Evolutionary conservation across 2,113 vertebrate genomes (phyloP).

Genomic region (Epinephelus fuscoguttatus): DNA sequence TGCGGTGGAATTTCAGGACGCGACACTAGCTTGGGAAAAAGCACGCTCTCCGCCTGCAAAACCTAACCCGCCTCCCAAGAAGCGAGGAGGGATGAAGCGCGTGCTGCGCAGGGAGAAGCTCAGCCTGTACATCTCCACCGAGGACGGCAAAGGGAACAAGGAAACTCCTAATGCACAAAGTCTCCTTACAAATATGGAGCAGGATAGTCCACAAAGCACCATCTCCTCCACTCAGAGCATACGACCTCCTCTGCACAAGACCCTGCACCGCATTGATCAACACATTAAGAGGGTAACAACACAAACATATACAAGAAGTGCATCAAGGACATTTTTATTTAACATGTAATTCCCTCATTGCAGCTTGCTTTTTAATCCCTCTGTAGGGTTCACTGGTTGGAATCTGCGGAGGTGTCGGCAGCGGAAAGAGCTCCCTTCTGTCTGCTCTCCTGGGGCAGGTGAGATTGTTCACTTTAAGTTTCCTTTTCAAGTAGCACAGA

Average conservation of each 20-base stretch:
- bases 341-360: background rate
- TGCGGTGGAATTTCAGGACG: slow-evolving; percentile 82
- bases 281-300: slow-evolving; percentile 81
- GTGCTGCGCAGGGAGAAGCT: slow-evolving; percentile 83
- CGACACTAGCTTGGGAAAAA: slow-evolving; percentile 86
- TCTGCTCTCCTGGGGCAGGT: slow-evolving; percentile 89
- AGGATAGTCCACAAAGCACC: slow-evolving; percentile 86
- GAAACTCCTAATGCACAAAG: slow-evolving; percentile 78
- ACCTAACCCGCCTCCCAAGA: slow-evolving; percentile 41
- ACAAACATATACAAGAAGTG: background rate
- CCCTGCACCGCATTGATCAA: slow-evolving; percentile 83
- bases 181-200: slow-evolving; percentile 85
- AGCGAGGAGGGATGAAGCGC: slow-evolving; percentile 73
- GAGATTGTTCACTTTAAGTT: slow-evolving; percentile 44
- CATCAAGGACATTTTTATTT: background rate
- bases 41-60: slow-evolving; percentile 52
- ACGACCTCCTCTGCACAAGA: slow-evolving; percentile 80
- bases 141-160: slow-evolving; percentile 74
- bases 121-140: slow-evolving; percentile 78
- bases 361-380: background rate
- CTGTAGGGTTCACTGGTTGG: slow-evolving; percentile 86
- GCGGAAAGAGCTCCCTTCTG: slow-evolving; percentile 88
- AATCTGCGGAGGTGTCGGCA: slow-evolving; percentile 87
- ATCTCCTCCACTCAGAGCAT: slow-evolving; percentile 84
- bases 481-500: background rate